A percentile compares a stretch with the other conserved stretches of the same genome.
Conservation (phyloP, 92 coral and sea anemone species). For the Scolanthus callimorphus region DNA sequence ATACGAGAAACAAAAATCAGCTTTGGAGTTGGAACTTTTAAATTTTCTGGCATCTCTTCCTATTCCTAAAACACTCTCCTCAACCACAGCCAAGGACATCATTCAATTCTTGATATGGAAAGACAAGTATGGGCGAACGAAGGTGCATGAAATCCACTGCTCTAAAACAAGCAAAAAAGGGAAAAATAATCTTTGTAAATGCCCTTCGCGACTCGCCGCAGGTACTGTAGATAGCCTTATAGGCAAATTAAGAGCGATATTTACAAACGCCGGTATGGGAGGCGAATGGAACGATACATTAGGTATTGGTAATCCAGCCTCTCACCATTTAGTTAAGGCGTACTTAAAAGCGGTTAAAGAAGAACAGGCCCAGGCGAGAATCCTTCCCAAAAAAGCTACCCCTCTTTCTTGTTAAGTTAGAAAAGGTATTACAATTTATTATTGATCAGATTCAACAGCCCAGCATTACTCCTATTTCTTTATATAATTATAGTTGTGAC, state of each 20-base stretch:
- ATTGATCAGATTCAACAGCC: slow-evolving; percentile 5
- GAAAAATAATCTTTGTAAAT: slow-evolving; percentile 17
- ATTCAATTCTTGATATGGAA: background rate
- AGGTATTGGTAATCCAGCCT: slow-evolving; percentile 2
- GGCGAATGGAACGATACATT: background rate
- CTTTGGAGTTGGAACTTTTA: background rate
- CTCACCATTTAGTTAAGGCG: slow-evolving; percentile 1
- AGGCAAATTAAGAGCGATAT: slow-evolving; percentile 8
- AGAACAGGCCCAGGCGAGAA: slow-evolving; percentile 36
- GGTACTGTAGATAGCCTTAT: slow-evolving; percentile 4
- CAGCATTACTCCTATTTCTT: background rate
- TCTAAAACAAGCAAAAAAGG: no score
- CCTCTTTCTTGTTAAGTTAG: slow-evolving; percentile 30
- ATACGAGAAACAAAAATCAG: background rate
- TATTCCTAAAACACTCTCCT: background rate
- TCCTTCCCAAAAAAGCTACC: slow-evolving; percentile 13
- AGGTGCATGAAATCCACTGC: no score
- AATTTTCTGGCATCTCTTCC: background rate
- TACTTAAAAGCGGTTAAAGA: slow-evolving; percentile 15
- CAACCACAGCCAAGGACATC: background rate
- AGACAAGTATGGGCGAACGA: background rate
- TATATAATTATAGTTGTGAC: slow-evolving; percentile 11
- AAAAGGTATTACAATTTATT: slow-evolving; percentile 1
- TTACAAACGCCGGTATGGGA: background rate
- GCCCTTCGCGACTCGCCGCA: slow-evolving; percentile 4